These are phyloP conservation scores for Cryptoblepharus egeriae DNA, from an alignment of 2,797 vertebrate species.

Conservation along the genomic window DNA sequence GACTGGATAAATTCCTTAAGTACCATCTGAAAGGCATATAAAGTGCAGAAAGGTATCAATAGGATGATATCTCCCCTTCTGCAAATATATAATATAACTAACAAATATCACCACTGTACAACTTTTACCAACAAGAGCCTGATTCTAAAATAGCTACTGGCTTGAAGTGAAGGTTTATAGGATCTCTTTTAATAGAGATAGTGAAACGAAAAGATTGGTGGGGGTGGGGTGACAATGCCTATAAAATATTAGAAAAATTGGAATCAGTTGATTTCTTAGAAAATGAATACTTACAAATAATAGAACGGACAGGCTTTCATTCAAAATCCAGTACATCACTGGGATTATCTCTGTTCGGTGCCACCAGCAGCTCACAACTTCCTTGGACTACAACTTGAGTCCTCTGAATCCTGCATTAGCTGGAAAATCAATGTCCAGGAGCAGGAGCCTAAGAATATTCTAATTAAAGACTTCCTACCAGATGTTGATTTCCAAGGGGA, in stretches of 20 bases:
- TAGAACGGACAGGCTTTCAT: conserved; percentile 73
- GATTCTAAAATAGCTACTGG: background rate
- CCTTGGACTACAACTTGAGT: conserved; percentile 51
- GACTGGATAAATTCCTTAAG: conserved; percentile 40
- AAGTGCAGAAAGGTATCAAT: background rate
- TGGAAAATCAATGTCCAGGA: conserved; percentile 68
- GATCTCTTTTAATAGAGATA: conserved; percentile 27
- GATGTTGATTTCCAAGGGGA: conserved; percentile 60
- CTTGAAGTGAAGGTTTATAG: conserved; percentile 14
- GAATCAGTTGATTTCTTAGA: conserved; percentile 60
- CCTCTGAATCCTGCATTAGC: conserved; percentile 54
- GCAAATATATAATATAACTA: background rate
- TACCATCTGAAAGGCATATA: conserved; percentile 29
- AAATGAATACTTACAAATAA: conserved; percentile 79
- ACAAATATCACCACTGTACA: background rate
- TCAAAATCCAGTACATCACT: conserved; percentile 79
- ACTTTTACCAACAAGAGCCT: background rate
- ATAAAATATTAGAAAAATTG: conserved; percentile 49
- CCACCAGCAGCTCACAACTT: conserved; percentile 50
- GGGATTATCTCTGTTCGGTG: conserved; percentile 42
- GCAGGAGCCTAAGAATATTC: conserved; percentile 75
- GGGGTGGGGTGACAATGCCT: conserved; percentile 20
- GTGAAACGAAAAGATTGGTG: conserved; percentile 36
- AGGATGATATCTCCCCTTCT: background rate
- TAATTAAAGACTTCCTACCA: conserved; percentile 79